Evolutionary conservation across 2,797 vertebrate species (phyloP).

Genomic region (Setipinna tenuifilis): DNA sequence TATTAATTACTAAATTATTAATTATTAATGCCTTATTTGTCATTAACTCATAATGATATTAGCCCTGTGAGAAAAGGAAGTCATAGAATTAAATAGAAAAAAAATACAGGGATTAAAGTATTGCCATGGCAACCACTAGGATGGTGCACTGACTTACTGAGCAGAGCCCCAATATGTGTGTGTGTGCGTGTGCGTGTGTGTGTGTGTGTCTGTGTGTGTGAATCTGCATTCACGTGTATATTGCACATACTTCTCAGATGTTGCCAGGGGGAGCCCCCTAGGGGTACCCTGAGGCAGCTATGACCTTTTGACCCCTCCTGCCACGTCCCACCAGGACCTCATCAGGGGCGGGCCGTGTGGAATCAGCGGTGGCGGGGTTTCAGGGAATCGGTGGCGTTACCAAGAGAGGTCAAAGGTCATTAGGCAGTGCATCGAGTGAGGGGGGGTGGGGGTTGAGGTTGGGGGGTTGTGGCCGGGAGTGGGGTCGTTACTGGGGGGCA

Average conservation of each 20-base stretch:
- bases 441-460: conserved; percentile 80
- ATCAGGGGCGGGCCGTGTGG: neutral
- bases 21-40: neutral
- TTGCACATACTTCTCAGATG: neutral
- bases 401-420: conserved; percentile 59
- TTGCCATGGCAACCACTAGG: conserved; percentile 1
- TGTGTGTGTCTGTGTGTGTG: conserved; percentile 58
- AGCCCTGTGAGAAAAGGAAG: conserved; percentile 6
- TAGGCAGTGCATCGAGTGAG: conserved; percentile 81
- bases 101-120: conserved; percentile 2
- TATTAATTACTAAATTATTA: neutral
- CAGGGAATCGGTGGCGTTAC: neutral
- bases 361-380: neutral
- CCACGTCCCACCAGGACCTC: neutral
- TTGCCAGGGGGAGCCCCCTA: neutral
- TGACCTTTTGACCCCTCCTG: conserved; percentile 4
- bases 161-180: conserved; percentile 46
- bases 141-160: conserved; percentile 5
- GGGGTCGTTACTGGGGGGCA: too few relatives aligned
- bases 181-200: conserved; percentile 63
- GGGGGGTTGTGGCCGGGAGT: conserved; percentile 57
- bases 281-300: neutral
- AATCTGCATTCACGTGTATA: neutral
- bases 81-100: neutral
- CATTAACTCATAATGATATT: neutral